Conservation (phyloP, 2,888 invertebrate genomes). For the Netelia inedita region DNA sequence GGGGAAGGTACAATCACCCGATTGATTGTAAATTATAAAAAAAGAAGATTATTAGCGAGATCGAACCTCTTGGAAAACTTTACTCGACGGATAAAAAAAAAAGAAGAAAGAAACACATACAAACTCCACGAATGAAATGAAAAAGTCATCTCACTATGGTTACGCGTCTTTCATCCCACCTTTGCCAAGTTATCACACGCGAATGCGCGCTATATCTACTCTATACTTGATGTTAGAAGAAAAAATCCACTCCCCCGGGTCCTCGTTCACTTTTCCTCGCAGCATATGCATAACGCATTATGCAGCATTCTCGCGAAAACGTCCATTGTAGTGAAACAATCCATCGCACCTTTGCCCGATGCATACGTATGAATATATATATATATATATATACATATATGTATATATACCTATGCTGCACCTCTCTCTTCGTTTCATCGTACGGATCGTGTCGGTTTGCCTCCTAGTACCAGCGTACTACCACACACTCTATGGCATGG, state of each 20-base stretch:
- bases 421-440: conserved; percentile 55
- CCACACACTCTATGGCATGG: conserved; percentile 67
- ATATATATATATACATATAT: neutral
- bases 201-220: neutral
- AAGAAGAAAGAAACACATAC: conserved; percentile 41
- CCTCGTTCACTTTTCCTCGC: neutral
- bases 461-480: conserved; percentile 33
- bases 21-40: too few species aligned
- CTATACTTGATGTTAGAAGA: conserved; percentile 8
- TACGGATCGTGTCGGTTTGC: conserved; percentile 61
- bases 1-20: neutral
- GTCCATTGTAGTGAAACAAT: conserved; percentile 65
- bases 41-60: conserved; percentile 13
- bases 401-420: conserved; percentile 25
- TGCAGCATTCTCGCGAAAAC: conserved; percentile 54
- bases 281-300: conserved; percentile 36
- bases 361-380: neutral
- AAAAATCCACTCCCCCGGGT: neutral
- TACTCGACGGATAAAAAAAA: conserved; percentile 42
- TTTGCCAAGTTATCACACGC: neutral
- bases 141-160: neutral
- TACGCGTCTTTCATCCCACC: neutral
- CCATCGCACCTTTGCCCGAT: conserved; percentile 43
- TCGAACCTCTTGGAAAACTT: neutral
- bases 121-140: conserved; percentile 50